These are phyloP conservation scores for Apocheima hispidaria DNA, from an alignment of 2,888 invertebrate genomes.

Conservation along the genomic window DNA sequence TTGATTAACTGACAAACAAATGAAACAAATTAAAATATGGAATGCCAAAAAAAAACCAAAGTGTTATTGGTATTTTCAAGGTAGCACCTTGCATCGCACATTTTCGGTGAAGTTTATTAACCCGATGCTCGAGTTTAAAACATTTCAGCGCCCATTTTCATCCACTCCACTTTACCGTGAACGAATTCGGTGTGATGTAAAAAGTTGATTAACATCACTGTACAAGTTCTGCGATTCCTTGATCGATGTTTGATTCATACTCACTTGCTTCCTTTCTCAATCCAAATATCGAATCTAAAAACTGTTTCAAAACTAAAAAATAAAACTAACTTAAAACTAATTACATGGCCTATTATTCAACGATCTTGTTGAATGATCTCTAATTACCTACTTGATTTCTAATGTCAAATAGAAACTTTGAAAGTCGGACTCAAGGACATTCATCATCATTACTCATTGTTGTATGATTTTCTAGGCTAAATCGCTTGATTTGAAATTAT, in stretches of 20 bases:
- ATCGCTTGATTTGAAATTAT: too few species aligned
- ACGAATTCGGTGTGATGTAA: conserved; percentile 43
- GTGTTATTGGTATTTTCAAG: conserved; percentile 7
- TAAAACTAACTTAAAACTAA: too few species aligned
- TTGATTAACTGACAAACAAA: too few species aligned
- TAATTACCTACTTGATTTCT: neutral
- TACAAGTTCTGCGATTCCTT: conserved; percentile 14
- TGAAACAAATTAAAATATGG: too few species aligned
- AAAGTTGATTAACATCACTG: conserved; percentile 27
- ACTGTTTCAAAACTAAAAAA: too few species aligned
- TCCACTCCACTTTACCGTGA: conserved; percentile 52
- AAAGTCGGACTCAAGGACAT: neutral
- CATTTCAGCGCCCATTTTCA: conserved; percentile 48
- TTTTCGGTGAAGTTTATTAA: conserved; percentile 36
- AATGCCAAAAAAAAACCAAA: too few species aligned
- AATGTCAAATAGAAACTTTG: conserved; percentile 8
- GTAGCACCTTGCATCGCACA: conserved; percentile 39
- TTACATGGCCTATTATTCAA: too few species aligned
- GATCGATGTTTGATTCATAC: too few species aligned
- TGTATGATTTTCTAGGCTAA: neutral
- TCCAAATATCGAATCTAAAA: too few species aligned
- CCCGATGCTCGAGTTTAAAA: conserved; percentile 51
- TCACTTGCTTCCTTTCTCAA: neutral
- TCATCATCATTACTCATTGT: neutral
- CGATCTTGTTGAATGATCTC: neutral